Evolutionary conservation across 2,113 vertebrate species (phyloP).

Genomic region (Elanoides forficatus): DNA sequence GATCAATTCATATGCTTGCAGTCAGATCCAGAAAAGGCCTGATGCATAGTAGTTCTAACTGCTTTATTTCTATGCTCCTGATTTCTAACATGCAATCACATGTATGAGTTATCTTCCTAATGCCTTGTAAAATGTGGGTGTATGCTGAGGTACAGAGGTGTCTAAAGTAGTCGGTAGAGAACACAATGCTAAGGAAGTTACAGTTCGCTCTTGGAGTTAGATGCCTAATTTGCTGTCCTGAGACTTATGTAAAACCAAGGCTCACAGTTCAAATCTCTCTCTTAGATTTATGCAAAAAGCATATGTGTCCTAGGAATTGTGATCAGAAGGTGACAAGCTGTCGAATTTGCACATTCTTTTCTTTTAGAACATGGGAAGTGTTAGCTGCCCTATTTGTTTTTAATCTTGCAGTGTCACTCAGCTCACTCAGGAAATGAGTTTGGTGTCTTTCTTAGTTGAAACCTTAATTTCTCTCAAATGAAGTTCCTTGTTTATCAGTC

Average conservation of each 20-base stretch:
- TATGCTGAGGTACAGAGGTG: neutral
- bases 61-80: neutral
- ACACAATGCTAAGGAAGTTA: neutral
- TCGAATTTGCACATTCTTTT: neutral
- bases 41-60: neutral
- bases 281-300: neutral
- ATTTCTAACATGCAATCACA: neutral
- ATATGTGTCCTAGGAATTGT: neutral
- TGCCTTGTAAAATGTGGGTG: neutral
- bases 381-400: neutral
- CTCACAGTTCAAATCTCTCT: neutral
- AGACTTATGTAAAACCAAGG: neutral
- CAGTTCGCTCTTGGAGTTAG: neutral
- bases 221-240: neutral
- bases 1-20: neutral
- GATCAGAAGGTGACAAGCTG: neutral
- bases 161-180: neutral
- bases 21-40: neutral
- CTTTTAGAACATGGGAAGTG: neutral
- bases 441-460: neutral
- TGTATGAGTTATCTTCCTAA: neutral
- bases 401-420: neutral
- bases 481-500: neutral
- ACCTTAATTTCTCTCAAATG: neutral
- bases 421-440: neutral